Evolutionary conservation across 2,888 invertebrate species (phyloP), one percentile per base, ranked within the genome.

Genomic region (Beris morrisii): DNA sequence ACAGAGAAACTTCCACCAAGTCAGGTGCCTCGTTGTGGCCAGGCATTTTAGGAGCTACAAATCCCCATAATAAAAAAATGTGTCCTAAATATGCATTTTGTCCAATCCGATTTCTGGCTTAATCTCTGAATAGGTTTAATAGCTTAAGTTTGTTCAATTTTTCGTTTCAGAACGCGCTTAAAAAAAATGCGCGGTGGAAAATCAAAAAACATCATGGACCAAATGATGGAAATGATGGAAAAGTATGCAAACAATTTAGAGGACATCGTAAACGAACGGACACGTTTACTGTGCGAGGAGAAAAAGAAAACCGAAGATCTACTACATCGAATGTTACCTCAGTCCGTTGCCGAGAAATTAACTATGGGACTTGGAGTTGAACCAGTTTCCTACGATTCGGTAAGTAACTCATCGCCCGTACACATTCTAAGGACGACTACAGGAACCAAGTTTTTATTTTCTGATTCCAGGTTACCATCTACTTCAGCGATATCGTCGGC

Each of bases 221-320:
- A 95, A 85, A 95, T 96, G 93, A 94, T 96, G 90, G 91, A 92
- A 74, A 95, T 95, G 93, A 95, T 96, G 95, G 96, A 95, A 80
- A 94, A 93, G 76, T 95, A 97, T 81, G 94, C 95, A 67, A 92
- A 93, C 80, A 93, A 96, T 83, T 87, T 96, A 82, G 96, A 96
- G 82, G 94, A 94, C 80, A 87, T 96, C 82, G 96, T 96, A 77
- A 90, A 87, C 75, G 95, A 96, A 82, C 86, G 96, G 75, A 96
- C 96, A 71, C 87, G 91, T 77, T 86, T 93, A 76, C 84, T 96
- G 75, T 89, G 88, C 76, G 95, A 95, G 82, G 95, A 96, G 80
- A 95, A 96, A 79, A 89, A 92, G 80, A 94, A 95, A 83, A 95
- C 95, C 15, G 92, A 96, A 83, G 93, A 94, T 82, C 84, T 96